phyloP scores from a whole-genome alignment of 2,113 vertebrate species.

The Vombatus ursinus region DNA sequence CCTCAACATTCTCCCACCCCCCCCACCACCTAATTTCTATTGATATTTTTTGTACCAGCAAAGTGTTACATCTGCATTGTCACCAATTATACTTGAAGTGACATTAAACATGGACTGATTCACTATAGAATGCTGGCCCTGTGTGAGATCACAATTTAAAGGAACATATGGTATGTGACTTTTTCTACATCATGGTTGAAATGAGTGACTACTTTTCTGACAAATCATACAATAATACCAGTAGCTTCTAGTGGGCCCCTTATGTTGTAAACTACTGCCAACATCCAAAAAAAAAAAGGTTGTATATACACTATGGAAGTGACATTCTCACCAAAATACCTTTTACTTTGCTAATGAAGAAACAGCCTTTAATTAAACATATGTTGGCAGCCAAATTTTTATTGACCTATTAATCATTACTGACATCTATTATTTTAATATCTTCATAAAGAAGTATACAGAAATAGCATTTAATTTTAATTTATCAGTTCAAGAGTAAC shows the following conservation, averaged over 20 bases:
- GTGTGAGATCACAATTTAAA: slow-evolving; percentile 44
- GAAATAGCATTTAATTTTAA: not conserved
- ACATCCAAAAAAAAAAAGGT: slow-evolving; percentile 32
- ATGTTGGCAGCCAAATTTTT: slow-evolving; percentile 19
- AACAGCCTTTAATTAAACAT: not conserved
- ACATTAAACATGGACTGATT: slow-evolving; percentile 48
- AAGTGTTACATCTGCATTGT: slow-evolving; percentile 37
- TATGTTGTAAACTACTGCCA: slow-evolving; percentile 17
- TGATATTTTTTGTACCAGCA: not conserved
- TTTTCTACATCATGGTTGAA: slow-evolving; percentile 27
- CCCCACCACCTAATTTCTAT: not conserved
- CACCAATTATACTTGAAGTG: slow-evolving; percentile 3
- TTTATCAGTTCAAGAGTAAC: not conserved
- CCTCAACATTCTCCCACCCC: not conserved
- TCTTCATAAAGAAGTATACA: not conserved
- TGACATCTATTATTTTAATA: slow-evolving; percentile 20
- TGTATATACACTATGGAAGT: not conserved
- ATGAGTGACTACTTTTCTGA: slow-evolving; percentile 42
- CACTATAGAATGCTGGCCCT: slow-evolving; percentile 35
- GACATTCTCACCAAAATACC: slow-evolving; percentile 21
- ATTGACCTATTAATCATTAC: slow-evolving; percentile 4
- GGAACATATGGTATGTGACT: slow-evolving; percentile 30
- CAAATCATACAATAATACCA: slow-evolving; percentile 34
- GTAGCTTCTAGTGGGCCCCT: not conserved
- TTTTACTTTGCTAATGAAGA: not conserved